Percentiles rank a stretch among this genome's conserved stretches.
phyloP scores from a whole-genome alignment of 2,113 vertebrate genomes.

The Spheniscus mendiculus region DNA sequence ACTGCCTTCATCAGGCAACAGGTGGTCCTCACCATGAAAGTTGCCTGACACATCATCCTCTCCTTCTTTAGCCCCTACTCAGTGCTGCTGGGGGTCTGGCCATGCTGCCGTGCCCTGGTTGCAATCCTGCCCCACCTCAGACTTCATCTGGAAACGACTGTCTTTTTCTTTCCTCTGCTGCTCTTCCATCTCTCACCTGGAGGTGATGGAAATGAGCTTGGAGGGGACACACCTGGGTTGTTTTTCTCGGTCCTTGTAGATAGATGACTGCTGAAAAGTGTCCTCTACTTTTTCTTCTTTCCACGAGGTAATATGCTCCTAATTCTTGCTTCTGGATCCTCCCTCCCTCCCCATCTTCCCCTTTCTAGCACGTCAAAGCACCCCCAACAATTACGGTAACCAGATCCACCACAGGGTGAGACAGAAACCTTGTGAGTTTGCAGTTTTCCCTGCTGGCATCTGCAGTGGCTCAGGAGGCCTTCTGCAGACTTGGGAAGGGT shows the following conservation, averaged over 20 bases:
- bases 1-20: background rate
- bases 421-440: background rate
- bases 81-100: fast-evolving
- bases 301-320: background rate
- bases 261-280: background rate
- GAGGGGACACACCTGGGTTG: background rate
- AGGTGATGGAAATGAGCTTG: background rate
- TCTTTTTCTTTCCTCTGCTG: background rate
- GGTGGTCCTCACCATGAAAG: background rate
- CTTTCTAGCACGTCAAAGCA: background rate
- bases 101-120: background rate
- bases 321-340: background rate
- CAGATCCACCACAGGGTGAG: background rate
- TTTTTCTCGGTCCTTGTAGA: background rate
- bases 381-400: background rate
- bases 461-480: background rate
- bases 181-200: background rate
- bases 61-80: background rate
- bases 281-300: background rate
- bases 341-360: fast-evolving
- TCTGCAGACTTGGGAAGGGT: background rate
- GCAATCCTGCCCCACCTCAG: background rate
- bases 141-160: background rate
- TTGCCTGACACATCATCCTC: background rate
- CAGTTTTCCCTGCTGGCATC: background rate